Evolutionary conservation across 1,140 invertebrate genomes (phyloP).

Genomic region (Akabosia matsudoensis): DNA sequence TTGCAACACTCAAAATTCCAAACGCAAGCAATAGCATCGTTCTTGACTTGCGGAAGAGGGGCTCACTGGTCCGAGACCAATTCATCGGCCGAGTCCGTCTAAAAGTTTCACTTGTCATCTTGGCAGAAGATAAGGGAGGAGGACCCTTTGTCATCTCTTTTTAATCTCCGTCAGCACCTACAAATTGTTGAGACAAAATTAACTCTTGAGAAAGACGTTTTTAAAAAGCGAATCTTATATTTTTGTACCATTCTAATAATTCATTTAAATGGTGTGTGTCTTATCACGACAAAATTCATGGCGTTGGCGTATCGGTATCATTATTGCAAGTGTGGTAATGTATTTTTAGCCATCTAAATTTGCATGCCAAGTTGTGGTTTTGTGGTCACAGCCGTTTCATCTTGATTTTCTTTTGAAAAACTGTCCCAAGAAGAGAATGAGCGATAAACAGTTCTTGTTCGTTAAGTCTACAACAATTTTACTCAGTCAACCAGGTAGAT

Average conservation of each 20-base stretch:
- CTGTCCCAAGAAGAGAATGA: background rate
- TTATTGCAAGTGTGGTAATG: no score
- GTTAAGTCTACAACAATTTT: background rate
- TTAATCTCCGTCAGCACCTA: no score
- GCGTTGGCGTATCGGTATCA: background rate
- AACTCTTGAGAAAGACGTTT: no score
- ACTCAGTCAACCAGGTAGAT: background rate
- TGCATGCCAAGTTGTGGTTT: conserved; percentile 19
- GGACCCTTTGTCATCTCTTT: background rate
- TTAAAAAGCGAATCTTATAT: no score
- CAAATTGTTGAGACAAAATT: no score
- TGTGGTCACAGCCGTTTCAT: background rate
- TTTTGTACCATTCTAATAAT: background rate
- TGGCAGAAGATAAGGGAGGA: background rate
- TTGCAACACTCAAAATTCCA: background rate
- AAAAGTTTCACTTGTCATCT: background rate
- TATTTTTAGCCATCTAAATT: no score
- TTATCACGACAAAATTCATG: no score
- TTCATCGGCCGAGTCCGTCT: background rate
- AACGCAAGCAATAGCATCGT: background rate
- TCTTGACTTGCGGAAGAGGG: background rate
- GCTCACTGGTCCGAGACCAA: background rate
- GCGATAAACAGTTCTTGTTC: background rate
- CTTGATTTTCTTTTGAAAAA: background rate
- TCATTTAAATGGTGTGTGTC: background rate